phyloP scores from a whole-genome alignment of 2,888 invertebrate genomes.

The Abrostola tripartita region DNA sequence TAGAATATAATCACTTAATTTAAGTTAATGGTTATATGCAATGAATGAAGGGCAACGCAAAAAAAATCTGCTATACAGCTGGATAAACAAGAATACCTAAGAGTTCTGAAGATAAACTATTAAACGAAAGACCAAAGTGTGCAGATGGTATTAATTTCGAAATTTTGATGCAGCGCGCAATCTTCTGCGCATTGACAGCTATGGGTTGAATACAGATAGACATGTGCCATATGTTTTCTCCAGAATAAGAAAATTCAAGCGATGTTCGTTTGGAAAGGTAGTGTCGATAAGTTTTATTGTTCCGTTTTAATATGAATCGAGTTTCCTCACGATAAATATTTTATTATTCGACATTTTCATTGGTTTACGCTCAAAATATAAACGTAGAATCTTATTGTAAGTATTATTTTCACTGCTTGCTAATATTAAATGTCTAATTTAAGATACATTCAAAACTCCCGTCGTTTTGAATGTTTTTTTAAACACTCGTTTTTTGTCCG shows the following conservation, averaged over 20 bases:
- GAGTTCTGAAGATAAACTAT: too few relatives aligned
- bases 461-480: too few relatives aligned
- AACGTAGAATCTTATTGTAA: neutral
- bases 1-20: too few relatives aligned
- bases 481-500: too few relatives aligned
- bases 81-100: too few relatives aligned
- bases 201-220: neutral
- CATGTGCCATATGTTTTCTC: neutral
- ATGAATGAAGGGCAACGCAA: too few relatives aligned
- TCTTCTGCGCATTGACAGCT: neutral
- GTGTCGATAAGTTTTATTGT: slow-evolving; percentile 6
- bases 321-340: slow-evolving; percentile 20
- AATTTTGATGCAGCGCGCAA: neutral
- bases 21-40: too few relatives aligned
- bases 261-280: neutral
- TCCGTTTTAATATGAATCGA: neutral
- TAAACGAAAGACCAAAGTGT: too few relatives aligned
- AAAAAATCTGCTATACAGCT: too few relatives aligned
- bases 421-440: too few relatives aligned
- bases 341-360: slow-evolving; percentile 15
- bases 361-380: slow-evolving; percentile 2
- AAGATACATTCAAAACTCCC: too few relatives aligned
- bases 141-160: neutral
- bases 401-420: neutral
- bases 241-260: neutral